Evolutionary conservation across 2,797 vertebrate genomes (phyloP).

Genomic region (Hozukius guyotensis): DNA sequence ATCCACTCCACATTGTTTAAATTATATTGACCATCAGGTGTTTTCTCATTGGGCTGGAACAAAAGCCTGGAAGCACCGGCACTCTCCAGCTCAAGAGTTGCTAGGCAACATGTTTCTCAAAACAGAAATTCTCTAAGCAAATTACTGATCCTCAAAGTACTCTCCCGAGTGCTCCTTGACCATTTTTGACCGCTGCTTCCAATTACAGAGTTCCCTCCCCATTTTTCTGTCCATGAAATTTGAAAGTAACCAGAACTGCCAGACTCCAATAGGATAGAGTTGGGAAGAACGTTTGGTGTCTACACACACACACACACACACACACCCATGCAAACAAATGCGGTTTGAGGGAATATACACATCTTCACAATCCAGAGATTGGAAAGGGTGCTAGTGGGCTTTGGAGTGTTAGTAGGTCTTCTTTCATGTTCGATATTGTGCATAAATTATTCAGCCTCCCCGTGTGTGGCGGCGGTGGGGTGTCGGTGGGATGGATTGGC

Average conservation of each 20-base stretch:
- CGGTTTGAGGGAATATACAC: constrained; percentile 42
- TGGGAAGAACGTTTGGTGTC: constrained; percentile 28
- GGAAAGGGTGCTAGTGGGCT: constrained; percentile 67
- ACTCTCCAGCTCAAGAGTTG: constrained; percentile 62
- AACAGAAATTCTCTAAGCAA: constrained; percentile 76
- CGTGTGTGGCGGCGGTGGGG: constrained; percentile 75
- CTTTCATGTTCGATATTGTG: constrained; percentile 88
- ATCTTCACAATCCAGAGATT: constrained; percentile 64
- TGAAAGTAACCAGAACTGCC: constrained; percentile 55
- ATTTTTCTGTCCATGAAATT: constrained; percentile 63
- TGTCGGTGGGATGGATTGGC: constrained; percentile 86
- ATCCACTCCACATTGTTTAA: constrained; percentile 56
- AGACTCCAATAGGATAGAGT: constrained; percentile 39
- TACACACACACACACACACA: background rate
- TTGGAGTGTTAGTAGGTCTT: constrained; percentile 79
- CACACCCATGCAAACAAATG: constrained; percentile 50
- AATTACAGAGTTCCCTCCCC: constrained; percentile 72
- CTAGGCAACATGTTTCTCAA: constrained; percentile 74
- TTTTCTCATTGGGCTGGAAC: constrained; percentile 58
- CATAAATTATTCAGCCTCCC: constrained; percentile 88
- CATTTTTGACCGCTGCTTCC: constrained; percentile 69
- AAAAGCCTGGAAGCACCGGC: constrained; percentile 51
- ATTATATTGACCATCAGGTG: constrained; percentile 71
- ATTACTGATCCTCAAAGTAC: constrained; percentile 75
- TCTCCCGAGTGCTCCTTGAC: constrained; percentile 74